phyloP scores from a whole-genome alignment of 2,113 vertebrate genomes.

The Balaeniceps rex region DNA sequence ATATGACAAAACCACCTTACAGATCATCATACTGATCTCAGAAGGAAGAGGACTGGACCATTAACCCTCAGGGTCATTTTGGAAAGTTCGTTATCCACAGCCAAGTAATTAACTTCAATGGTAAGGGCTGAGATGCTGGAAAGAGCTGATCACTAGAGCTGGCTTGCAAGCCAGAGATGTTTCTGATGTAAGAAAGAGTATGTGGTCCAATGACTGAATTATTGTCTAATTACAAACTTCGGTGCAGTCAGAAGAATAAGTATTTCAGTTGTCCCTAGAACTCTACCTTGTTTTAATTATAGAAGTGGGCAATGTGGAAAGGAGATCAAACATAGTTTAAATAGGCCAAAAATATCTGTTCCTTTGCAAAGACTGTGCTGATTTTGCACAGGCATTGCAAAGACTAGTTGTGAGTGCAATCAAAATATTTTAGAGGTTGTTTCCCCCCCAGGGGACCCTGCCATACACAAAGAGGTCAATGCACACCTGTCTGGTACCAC shows the following conservation, averaged over 20 bases:
- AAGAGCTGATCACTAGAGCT: not conserved
- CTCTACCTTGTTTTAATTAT: not conserved
- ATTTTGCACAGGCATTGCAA: not conserved
- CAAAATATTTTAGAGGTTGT: not conserved
- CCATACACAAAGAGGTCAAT: rapidly evolving
- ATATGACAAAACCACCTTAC: not conserved
- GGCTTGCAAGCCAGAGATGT: not conserved
- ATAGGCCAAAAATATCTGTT: not conserved
- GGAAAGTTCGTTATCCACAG: not conserved
- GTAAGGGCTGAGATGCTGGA: not conserved
- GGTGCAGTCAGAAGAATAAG: not conserved
- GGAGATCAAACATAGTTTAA: not conserved
- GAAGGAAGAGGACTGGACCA: not conserved
- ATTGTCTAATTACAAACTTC: not conserved
- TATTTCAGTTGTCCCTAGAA: not conserved
- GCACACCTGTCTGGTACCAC: not conserved
- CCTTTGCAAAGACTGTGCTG: not conserved
- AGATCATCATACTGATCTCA: not conserved
- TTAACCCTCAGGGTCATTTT: not conserved
- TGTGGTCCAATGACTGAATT: not conserved
- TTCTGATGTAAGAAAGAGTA: not conserved
- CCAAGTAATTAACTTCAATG: not conserved
- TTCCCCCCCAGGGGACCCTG: not conserved
- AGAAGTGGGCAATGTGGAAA: not conserved
- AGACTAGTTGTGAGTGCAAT: not conserved